Conservation (phyloP, 2,797 vertebrate genomes). For the Eulemur mongoz region DNA sequence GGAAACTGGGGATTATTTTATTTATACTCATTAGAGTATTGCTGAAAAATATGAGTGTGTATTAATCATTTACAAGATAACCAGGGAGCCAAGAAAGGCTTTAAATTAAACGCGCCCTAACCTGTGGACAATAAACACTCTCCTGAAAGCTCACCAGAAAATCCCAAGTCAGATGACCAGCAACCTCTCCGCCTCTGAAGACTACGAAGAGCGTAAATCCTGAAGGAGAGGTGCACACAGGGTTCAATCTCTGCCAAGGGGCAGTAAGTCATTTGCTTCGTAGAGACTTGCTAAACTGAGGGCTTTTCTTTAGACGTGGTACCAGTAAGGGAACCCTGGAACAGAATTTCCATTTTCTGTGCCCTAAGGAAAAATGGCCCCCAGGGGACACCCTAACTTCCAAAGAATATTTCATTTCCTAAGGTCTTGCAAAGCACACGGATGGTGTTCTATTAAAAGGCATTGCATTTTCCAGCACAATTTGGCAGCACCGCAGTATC, state of each 20-base stretch:
- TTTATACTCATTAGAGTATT: constrained; percentile 48
- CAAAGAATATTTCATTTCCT: constrained; percentile 26
- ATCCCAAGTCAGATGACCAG: constrained; percentile 44
- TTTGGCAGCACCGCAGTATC: not conserved
- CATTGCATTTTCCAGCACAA: not conserved
- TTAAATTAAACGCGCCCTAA: constrained; percentile 28
- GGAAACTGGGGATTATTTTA: constrained; percentile 59
- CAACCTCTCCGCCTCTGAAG: not conserved
- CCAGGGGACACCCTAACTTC: not conserved
- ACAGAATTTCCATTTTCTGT: constrained; percentile 25
- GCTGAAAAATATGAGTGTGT: constrained; percentile 42
- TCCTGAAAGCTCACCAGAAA: constrained; percentile 34
- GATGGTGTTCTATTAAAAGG: not conserved
- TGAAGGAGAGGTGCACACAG: not conserved
- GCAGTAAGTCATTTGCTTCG: constrained; percentile 4
- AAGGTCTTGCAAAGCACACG: not conserved
- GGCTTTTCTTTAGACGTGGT: not conserved
- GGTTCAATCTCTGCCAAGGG: not conserved
- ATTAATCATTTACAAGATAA: constrained; percentile 55
- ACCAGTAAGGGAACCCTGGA: not conserved
- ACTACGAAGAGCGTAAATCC: not conserved
- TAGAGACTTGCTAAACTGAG: constrained; percentile 3
- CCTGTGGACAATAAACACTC: constrained; percentile 47
- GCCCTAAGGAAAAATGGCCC: constrained; percentile 21
- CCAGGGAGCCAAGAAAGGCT: constrained; percentile 30